These are phyloP conservation scores for Bombycilla garrulus DNA, from an alignment of 2,113 vertebrate species.

Conservation along the genomic window DNA sequence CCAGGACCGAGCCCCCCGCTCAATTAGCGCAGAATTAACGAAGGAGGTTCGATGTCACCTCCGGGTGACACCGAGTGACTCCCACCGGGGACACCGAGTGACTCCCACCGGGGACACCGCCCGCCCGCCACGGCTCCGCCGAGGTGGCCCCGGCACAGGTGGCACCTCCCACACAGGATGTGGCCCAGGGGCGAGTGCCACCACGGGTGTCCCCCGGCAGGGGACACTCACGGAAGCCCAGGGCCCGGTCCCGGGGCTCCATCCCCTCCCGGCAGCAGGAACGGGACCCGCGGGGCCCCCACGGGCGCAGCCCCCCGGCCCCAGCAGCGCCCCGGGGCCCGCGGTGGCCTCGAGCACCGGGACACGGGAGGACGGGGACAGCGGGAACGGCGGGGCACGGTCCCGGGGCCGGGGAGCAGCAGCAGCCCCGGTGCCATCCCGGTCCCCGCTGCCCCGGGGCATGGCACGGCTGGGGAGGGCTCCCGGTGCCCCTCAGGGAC, in stretches of 20 bases:
- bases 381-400: not conserved
- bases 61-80: not conserved
- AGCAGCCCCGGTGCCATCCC: not conserved
- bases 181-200: not conserved
- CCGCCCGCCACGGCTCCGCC: fast-evolving
- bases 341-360: not conserved
- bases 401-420: not conserved
- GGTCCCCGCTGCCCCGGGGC: not conserved
- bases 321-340: not conserved
- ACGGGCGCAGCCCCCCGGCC: not conserved
- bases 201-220: not conserved
- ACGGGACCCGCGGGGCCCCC: not conserved
- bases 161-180: not conserved
- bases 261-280: not conserved
- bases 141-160: not conserved
- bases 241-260: not conserved
- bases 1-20: not conserved
- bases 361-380: not conserved
- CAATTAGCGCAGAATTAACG: fast-evolving
- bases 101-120: not conserved
- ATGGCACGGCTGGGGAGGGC: not conserved
- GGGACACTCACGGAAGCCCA: not conserved
- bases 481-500: not conserved
- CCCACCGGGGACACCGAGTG: not conserved
- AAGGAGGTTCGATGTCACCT: not conserved